Percentiles rank a stretch among this genome's conserved stretches.
phyloP scores from a whole-genome alignment of 2,888 invertebrate species.

The Sepiola atlantica region DNA sequence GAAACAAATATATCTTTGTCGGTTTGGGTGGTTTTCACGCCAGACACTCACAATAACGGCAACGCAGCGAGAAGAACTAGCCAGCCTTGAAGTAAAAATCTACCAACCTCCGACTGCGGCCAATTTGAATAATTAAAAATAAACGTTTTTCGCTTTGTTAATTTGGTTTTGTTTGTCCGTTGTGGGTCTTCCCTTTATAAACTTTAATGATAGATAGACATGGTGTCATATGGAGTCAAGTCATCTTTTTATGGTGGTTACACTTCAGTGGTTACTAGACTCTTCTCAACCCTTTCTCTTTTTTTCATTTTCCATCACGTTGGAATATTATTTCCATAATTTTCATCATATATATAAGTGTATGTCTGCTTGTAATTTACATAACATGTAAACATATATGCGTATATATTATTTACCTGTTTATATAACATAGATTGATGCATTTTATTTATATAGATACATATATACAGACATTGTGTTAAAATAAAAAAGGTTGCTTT shows the following conservation, averaged over 20 bases:
- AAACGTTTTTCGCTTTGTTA: too few species aligned
- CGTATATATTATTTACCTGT: too few species aligned
- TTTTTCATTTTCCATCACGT: too few species aligned
- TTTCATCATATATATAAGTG: too few species aligned
- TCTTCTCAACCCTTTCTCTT: not conserved
- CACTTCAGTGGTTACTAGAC: not conserved
- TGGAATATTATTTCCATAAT: too few species aligned
- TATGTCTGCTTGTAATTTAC: too few species aligned
- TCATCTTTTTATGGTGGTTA: not conserved
- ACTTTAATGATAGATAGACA: not conserved
- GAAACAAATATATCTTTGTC: not conserved
- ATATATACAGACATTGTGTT: too few species aligned
- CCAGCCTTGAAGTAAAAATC: not conserved
- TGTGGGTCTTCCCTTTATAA: not conserved
- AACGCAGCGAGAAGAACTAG: not conserved
- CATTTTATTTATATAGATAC: too few species aligned
- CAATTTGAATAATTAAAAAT: not conserved
- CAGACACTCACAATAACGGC: not conserved
- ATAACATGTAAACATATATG: too few species aligned
- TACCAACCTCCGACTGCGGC: not conserved
- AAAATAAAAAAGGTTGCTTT: too few species aligned
- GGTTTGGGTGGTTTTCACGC: not conserved
- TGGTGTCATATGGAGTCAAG: not conserved
- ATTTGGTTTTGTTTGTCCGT: not conserved
- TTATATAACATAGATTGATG: too few species aligned